A percentile compares a stretch with the other conserved stretches of the same genome.
These are phyloP conservation scores for Phymanthus crucifer DNA, from an alignment of 92 coral and sea anemone species.

Conservation along the genomic window DNA sequence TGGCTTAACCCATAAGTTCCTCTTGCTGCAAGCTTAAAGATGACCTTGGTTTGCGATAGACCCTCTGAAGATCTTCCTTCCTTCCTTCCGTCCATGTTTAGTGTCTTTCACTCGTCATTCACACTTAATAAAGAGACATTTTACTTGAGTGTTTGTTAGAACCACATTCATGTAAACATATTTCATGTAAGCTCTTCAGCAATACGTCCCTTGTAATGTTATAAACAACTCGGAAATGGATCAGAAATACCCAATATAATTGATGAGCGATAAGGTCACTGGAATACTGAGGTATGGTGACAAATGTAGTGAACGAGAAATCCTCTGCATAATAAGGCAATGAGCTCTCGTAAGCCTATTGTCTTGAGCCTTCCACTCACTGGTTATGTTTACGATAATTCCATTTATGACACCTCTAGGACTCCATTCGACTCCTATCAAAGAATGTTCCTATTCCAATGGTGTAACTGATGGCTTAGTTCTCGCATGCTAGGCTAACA, in stretches of 20 bases:
- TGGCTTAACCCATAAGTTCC: neutral
- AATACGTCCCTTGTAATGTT: neutral
- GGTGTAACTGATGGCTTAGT: neutral
- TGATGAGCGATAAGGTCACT: neutral
- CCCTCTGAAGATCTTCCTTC: neutral
- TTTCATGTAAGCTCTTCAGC: neutral
- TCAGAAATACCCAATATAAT: neutral
- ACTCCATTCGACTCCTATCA: neutral
- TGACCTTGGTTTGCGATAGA: neutral
- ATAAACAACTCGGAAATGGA: slow-evolving; percentile 1
- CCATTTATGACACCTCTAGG: neutral
- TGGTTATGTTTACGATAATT: neutral
- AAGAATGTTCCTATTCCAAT: neutral
- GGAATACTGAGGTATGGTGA: neutral
- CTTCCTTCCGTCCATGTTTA: neutral
- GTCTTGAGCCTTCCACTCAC: neutral
- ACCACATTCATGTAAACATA: neutral
- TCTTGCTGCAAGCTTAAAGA: neutral
- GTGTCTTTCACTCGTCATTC: neutral
- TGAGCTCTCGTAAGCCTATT: neutral
- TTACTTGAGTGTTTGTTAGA: neutral
- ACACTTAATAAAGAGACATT: slow-evolving; percentile 8
- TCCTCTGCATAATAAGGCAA: slow-evolving; percentile 1
- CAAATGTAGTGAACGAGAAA: slow-evolving; percentile 7
- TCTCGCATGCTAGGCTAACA: neutral